Evolutionary conservation across 2,113 vertebrate genomes (phyloP).

Genomic region (Bagarius yarrelli): DNA sequence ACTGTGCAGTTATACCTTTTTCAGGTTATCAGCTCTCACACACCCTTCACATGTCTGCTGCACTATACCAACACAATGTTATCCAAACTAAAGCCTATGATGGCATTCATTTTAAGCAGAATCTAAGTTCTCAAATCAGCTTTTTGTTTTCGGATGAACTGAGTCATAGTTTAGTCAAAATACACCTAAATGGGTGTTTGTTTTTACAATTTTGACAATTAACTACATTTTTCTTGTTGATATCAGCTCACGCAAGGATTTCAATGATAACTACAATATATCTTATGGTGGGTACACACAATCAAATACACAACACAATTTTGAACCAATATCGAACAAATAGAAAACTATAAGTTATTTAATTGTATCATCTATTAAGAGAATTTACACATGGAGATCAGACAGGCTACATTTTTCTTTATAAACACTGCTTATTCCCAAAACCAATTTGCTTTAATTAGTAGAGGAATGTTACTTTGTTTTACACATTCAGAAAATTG

Average conservation of each 20-base stretch:
- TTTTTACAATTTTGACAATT: neutral
- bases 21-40: constrained; percentile 27
- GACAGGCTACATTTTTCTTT: neutral
- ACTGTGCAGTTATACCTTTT: constrained; percentile 33
- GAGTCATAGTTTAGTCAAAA: neutral
- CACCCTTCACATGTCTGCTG: neutral
- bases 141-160: neutral
- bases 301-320: neutral
- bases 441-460: neutral
- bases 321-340: neutral
- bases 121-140: neutral
- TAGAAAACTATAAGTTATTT: neutral
- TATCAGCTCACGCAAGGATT: neutral
- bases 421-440: neutral
- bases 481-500: neutral
- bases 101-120: neutral
- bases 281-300: neutral
- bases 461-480: neutral
- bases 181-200: neutral
- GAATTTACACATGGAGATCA: neutral
- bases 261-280: neutral
- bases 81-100: neutral
- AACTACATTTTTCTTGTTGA: neutral
- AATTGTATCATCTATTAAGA: neutral
- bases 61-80: neutral